Evolutionary conservation across 2,113 vertebrate genomes (phyloP).

Genomic region (Semicossyphus pulcher): DNA sequence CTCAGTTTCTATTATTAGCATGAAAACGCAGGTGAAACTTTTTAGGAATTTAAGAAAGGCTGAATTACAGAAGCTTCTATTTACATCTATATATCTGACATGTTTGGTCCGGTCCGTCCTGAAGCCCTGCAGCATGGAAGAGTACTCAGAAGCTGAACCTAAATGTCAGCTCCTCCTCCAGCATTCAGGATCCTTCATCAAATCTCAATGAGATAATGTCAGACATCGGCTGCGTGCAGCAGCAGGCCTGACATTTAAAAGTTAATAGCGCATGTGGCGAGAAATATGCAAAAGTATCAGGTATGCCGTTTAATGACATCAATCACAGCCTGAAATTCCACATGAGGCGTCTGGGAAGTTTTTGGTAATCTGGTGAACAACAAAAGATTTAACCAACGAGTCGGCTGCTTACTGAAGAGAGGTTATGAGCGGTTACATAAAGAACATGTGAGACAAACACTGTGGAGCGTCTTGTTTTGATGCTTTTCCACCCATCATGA

Average conservation of each 20-base stretch:
- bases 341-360: rapidly evolving
- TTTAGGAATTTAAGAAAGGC: not conserved
- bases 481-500: too few species aligned
- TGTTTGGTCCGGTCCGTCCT: not conserved
- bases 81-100: not conserved
- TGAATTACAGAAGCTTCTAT: not conserved
- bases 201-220: not conserved
- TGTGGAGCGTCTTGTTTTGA: too few species aligned
- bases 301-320: not conserved
- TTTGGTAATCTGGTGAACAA: not conserved
- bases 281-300: not conserved
- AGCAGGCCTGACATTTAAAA: constrained; percentile 64
- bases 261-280: not conserved
- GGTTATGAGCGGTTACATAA: not conserved
- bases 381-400: not conserved
- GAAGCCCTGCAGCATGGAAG: constrained; percentile 47
- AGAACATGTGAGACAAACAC: not conserved
- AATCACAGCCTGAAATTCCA: not conserved
- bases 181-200: not conserved
- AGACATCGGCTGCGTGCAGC: constrained; percentile 22
- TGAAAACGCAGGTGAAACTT: not conserved
- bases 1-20: not conserved
- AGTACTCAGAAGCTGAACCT: not conserved
- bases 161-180: constrained; percentile 56
- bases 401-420: not conserved